Percentiles rank a stretch among this genome's conserved stretches.
Conservation (phyloP, 2,113 vertebrate genomes). For the Amphilophus citrinellus region DNA sequence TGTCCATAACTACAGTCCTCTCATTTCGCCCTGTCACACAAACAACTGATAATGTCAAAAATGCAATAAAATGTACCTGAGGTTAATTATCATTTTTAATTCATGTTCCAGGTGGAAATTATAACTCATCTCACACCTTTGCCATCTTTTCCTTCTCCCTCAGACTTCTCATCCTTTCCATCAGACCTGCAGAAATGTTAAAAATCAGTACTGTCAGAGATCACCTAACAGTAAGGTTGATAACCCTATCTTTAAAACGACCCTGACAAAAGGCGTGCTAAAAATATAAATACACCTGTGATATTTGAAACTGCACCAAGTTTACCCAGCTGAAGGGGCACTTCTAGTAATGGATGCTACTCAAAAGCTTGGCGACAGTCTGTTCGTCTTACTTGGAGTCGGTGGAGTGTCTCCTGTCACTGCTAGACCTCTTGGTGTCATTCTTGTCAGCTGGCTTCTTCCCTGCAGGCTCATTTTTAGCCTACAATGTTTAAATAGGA, state of each 20-base stretch:
- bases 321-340: neutral
- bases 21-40: slow-evolving; percentile 81
- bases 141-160: slow-evolving; percentile 87
- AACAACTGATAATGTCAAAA: neutral
- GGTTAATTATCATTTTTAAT: fast-evolving
- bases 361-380: neutral
- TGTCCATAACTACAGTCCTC: slow-evolving; percentile 97
- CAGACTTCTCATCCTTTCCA: slow-evolving; percentile 87
- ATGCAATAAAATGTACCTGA: neutral
- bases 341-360: neutral
- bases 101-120: neutral
- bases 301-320: neutral
- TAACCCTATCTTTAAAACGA: neutral
- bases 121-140: slow-evolving; percentile 73
- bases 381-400: slow-evolving; percentile 87
- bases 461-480: slow-evolving; percentile 95
- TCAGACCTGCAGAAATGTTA: slow-evolving; percentile 68
- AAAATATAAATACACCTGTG: neutral
- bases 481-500: slow-evolving; percentile 75
- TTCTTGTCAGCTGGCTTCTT: slow-evolving; percentile 89
- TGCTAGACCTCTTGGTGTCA: slow-evolving; percentile 83
- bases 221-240: neutral
- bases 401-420: slow-evolving; percentile 83
- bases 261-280: neutral
- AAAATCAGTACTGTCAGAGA: neutral